Percentiles rank a stretch among this genome's conserved stretches.
Conservation (phyloP, 2,888 invertebrate species). For the Lepeophtheirus nordmannii region DNA sequence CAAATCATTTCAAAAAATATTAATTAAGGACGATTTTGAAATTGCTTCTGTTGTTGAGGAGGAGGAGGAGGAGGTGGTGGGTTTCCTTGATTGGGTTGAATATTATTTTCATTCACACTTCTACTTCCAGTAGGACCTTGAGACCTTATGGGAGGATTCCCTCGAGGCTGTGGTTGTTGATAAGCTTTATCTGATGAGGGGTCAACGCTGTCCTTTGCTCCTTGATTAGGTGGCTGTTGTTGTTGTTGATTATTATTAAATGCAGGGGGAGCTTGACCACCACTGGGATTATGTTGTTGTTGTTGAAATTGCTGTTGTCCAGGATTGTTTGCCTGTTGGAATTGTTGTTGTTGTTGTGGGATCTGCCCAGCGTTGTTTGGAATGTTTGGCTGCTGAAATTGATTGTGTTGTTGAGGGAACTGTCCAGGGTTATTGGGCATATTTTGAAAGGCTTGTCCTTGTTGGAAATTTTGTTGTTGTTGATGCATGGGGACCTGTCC, state of each 20-base stretch:
- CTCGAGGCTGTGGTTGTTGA: not conserved
- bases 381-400: too few relatives aligned
- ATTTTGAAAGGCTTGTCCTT: too few relatives aligned
- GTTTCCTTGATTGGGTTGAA: not conserved
- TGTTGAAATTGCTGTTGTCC: constrained; percentile 9
- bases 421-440: not conserved
- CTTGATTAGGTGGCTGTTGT: not conserved
- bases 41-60: not conserved
- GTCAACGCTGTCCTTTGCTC: not conserved
- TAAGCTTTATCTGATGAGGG: not conserved
- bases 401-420: too few relatives aligned
- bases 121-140: constrained; percentile 1
- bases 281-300: not conserved
- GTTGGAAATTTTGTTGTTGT: not conserved
- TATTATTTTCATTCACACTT: not conserved
- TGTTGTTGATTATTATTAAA: not conserved
- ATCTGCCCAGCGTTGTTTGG: too few relatives aligned
- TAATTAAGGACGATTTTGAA: constrained; percentile 17
- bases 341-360: constrained; percentile 13
- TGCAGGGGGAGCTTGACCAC: not conserved
- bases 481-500: not conserved
- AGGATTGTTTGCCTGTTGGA: not conserved
- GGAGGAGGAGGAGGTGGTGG: not conserved
- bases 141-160: not conserved
- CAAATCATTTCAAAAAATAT: too few relatives aligned